Evolutionary conservation across 35 echinoderm and acorn worm species (phyloP).

Genomic region (Patiria miniata): DNA sequence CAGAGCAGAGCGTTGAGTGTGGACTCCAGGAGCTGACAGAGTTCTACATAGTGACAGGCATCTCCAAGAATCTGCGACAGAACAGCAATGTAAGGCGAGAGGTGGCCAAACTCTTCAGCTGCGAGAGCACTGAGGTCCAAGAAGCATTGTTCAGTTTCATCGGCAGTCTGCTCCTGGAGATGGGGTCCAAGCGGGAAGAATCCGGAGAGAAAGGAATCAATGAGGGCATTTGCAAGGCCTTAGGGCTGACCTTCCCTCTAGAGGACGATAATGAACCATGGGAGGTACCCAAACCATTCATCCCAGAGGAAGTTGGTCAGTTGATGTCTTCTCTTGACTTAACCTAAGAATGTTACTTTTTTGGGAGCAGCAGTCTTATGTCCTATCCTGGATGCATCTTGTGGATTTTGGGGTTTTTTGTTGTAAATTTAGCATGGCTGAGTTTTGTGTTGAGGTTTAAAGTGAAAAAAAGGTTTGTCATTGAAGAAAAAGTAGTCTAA

Average conservation of each 20-base stretch:
- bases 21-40: conserved; percentile 8
- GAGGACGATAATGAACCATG: conserved; percentile 4
- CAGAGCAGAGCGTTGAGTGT: conserved; percentile 13
- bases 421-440: too few relatives aligned
- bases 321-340: neutral
- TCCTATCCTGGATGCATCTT: too few relatives aligned
- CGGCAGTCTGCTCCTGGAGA: neutral
- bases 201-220: neutral
- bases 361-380: too few relatives aligned
- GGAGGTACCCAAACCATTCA: conserved; percentile 35
- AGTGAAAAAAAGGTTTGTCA: too few relatives aligned
- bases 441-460: too few relatives aligned
- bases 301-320: neutral
- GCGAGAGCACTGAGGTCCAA: neutral
- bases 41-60: conserved; percentile 5
- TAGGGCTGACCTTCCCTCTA: neutral
- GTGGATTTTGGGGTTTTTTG: too few relatives aligned
- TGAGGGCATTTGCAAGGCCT: neutral
- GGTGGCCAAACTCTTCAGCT: conserved; percentile 19
- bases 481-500: too few relatives aligned
- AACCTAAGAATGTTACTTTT: too few relatives aligned
- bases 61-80: neutral
- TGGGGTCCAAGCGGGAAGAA: neutral
- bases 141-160: conserved; percentile 25
- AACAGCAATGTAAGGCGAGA: conserved; percentile 26